Conservation (phyloP, 2,113 vertebrate species). For the Tapirus terrestris region DNA sequence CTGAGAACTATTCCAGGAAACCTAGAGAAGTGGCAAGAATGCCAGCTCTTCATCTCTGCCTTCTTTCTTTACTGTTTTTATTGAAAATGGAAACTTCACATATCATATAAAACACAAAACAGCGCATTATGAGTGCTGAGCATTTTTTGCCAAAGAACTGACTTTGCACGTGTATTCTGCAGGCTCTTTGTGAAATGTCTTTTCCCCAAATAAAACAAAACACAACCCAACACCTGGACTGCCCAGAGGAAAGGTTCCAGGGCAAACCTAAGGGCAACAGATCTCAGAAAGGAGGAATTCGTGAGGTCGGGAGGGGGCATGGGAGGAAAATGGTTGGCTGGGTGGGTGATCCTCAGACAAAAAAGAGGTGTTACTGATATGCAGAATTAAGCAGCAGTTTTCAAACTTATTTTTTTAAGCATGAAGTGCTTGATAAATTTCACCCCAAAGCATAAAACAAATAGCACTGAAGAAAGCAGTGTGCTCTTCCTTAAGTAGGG, state of each 20-base stretch:
- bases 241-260: background rate
- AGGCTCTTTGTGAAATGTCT: conserved; percentile 21
- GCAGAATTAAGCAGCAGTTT: conserved; percentile 26
- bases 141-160: background rate
- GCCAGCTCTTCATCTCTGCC: background rate
- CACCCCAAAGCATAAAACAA: background rate
- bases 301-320: background rate
- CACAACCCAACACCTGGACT: background rate
- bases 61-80: conserved; percentile 51
- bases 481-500: background rate
- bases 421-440: conserved; percentile 22
- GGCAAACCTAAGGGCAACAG: background rate
- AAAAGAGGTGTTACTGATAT: conserved; percentile 17
- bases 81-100: conserved; percentile 29
- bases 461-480: background rate
- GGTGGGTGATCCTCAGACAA: background rate
- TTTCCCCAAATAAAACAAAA: background rate
- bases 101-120: background rate
- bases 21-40: background rate
- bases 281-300: background rate
- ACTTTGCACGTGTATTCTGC: background rate
- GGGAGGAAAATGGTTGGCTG: background rate
- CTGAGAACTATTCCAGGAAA: background rate
- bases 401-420: conserved; percentile 22
- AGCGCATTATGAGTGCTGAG: background rate